Conservation (phyloP, 2,888 invertebrate species). For the Drosophila monieri region DNA sequence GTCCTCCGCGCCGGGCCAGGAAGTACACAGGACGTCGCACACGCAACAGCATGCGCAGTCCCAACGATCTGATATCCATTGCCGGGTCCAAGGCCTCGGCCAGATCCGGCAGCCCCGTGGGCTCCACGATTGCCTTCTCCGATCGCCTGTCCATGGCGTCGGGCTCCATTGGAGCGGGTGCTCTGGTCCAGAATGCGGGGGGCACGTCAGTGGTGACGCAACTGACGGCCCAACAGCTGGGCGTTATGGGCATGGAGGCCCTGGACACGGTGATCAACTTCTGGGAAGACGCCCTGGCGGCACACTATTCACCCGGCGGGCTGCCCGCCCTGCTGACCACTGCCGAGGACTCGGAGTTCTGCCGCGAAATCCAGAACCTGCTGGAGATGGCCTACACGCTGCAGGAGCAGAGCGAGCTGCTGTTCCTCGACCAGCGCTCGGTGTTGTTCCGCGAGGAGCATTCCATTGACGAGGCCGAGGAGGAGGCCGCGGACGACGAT, state of each 20-base stretch:
- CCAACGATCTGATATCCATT: slow-evolving; percentile 88
- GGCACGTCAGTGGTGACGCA: slow-evolving; percentile 83
- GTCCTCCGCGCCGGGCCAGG: slow-evolving; percentile 86
- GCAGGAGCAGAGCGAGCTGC: slow-evolving; percentile 93
- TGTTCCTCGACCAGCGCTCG: slow-evolving; percentile 94
- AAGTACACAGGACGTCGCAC: slow-evolving; percentile 86
- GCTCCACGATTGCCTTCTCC: slow-evolving; percentile 86
- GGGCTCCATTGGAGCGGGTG: slow-evolving; percentile 87
- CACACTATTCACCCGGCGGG: slow-evolving; percentile 86
- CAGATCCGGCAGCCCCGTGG: slow-evolving; percentile 86
- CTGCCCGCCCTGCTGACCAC: slow-evolving; percentile 88
- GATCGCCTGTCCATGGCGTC: slow-evolving; percentile 89
- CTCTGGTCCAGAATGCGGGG: slow-evolving; percentile 53
- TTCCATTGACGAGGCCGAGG: slow-evolving; percentile 85
- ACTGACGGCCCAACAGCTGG: slow-evolving; percentile 93
- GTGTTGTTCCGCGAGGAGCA: slow-evolving; percentile 92
- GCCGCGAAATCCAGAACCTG: slow-evolving; percentile 90
- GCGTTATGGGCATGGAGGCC: slow-evolving; percentile 97
- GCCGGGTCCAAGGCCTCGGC: slow-evolving; percentile 88
- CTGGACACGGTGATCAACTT: slow-evolving; percentile 95
- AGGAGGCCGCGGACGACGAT: slow-evolving; percentile 73
- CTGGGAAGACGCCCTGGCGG: slow-evolving; percentile 97
- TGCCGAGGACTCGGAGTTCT: slow-evolving; percentile 94
- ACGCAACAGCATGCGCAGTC: slow-evolving; percentile 87
- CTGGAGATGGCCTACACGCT: slow-evolving; percentile 93